Evolutionary conservation across 2,113 vertebrate species (phyloP).

Genomic region (Uria lomvia): DNA sequence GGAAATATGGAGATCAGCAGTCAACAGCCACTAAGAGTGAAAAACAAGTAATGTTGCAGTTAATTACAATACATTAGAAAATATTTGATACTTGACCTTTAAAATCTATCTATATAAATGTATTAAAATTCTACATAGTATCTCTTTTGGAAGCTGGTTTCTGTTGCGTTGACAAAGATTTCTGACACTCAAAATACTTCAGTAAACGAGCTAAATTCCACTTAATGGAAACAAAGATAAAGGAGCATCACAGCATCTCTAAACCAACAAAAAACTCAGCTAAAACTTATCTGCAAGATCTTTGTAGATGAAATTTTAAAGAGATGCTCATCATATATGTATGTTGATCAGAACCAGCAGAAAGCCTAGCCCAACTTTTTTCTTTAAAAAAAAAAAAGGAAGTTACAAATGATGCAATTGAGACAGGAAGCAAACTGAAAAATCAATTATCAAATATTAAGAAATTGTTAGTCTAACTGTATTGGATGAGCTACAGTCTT

Average conservation of each 20-base stretch:
- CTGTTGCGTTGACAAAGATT: background rate
- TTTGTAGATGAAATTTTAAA: background rate
- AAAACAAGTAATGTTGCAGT: constrained; percentile 53
- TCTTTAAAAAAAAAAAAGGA: background rate
- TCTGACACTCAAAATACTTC: background rate
- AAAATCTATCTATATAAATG: background rate
- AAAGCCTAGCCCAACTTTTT: accelerated
- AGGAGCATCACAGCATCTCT: background rate
- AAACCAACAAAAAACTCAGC: background rate
- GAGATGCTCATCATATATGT: background rate
- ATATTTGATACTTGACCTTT: constrained; percentile 17
- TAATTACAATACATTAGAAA: background rate
- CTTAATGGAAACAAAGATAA: background rate
- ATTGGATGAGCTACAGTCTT: background rate
- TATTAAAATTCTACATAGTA: background rate
- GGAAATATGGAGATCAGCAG: background rate
- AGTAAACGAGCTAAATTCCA: background rate
- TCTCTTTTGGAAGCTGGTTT: background rate
- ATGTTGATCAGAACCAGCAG: background rate
- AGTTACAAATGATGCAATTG: background rate
- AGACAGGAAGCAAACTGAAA: background rate
- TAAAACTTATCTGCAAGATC: background rate
- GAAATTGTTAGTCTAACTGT: background rate
- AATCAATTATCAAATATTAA: background rate
- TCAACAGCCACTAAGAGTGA: constrained; percentile 12